Evolutionary conservation across 2,113 vertebrate genomes (phyloP).

Genomic region (Serinus canaria): DNA sequence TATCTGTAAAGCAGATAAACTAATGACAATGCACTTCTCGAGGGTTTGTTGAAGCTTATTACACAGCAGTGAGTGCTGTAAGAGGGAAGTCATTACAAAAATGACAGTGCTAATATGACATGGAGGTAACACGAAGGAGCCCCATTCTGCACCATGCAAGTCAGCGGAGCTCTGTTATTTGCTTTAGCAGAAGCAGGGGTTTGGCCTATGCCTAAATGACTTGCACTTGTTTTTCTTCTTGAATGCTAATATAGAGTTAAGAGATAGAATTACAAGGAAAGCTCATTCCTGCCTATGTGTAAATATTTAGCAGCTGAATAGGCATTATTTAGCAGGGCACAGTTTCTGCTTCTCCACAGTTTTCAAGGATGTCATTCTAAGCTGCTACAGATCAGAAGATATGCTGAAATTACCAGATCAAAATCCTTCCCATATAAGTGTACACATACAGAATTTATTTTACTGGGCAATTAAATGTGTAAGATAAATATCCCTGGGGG

Average conservation of each 20-base stretch:
- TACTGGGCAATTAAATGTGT: conserved; percentile 52
- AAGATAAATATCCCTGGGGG: conserved; percentile 58
- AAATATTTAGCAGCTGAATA: conserved; percentile 44
- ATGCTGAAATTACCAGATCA: conserved; percentile 17
- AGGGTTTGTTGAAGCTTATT: neutral
- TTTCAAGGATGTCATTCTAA: conserved; percentile 14
- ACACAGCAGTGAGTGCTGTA: neutral
- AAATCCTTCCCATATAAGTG: conserved; percentile 16
- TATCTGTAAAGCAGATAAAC: conserved; percentile 27
- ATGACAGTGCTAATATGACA: neutral
- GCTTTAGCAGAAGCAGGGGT: neutral
- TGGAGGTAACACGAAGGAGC: neutral
- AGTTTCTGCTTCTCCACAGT: conserved; percentile 8
- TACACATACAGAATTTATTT: conserved; percentile 48
- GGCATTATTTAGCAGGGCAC: neutral
- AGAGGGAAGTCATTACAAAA: neutral
- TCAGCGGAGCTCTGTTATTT: neutral
- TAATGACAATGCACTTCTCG: neutral
- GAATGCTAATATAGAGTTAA: conserved; percentile 3
- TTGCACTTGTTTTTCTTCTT: conserved; percentile 38
- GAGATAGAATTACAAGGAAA: conserved; percentile 15
- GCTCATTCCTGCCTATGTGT: neutral
- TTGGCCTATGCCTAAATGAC: conserved; percentile 26
- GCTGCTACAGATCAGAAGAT: conserved; percentile 35
- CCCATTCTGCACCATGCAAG: neutral